Conservation (phyloP, 2,797 vertebrate genomes). For the Sus cebifrons region DNA sequence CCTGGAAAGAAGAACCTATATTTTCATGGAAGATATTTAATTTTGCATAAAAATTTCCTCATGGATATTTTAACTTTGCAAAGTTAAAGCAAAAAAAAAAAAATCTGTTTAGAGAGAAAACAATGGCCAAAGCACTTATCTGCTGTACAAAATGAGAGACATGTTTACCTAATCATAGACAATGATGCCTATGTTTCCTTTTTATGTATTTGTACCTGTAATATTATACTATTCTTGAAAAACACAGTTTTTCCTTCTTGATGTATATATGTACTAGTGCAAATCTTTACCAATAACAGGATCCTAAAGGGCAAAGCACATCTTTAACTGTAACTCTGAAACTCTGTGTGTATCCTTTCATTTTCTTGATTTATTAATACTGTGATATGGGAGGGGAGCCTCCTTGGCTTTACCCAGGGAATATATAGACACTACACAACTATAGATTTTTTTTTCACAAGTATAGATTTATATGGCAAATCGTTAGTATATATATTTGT, state of each 20-base stretch:
- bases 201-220: neutral
- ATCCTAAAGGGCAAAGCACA: neutral
- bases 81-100: neutral
- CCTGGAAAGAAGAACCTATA: neutral
- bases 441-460: too few species aligned
- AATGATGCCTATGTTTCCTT: neutral
- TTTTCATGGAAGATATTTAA: neutral
- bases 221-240: neutral
- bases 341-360: neutral
- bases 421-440: neutral
- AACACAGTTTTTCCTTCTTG: neutral
- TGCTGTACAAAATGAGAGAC: neutral
- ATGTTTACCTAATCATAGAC: neutral
- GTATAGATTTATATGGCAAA: neutral
- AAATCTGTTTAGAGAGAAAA: neutral
- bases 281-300: neutral
- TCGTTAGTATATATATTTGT: neutral
- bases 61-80: neutral
- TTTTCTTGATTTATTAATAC: constrained; percentile 3
- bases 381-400: neutral
- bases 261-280: neutral
- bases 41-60: neutral
- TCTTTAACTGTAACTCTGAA: neutral
- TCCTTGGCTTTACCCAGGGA: neutral
- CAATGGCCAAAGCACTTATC: neutral